phyloP scores from a whole-genome alignment of 2,797 vertebrate species.

The Chromobotia macracanthus region DNA sequence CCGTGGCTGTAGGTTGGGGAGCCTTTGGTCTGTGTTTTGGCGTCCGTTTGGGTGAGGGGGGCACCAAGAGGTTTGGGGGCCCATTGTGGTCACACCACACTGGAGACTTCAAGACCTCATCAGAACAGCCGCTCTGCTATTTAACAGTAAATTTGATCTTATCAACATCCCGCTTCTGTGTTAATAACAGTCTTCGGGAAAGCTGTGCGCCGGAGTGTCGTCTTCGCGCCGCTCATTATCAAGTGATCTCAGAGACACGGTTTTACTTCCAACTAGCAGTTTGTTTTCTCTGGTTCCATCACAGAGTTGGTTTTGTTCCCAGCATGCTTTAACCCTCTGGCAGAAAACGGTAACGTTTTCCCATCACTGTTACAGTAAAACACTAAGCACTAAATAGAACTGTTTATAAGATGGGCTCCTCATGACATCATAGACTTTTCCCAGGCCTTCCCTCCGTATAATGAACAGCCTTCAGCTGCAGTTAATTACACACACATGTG shows the following conservation, averaged over 20 bases:
- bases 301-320: constrained; percentile 25
- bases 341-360: constrained; percentile 35
- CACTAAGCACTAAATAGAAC: not conserved
- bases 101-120: constrained; percentile 53
- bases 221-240: not conserved
- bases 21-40: constrained; percentile 56
- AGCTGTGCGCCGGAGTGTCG: constrained; percentile 34
- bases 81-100: constrained; percentile 36
- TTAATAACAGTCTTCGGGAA: constrained; percentile 38
- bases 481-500: constrained; percentile 64
- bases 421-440: constrained; percentile 55
- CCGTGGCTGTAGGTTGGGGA: constrained; percentile 67
- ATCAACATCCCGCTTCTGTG: constrained; percentile 36
- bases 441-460: constrained; percentile 46
- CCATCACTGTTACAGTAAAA: constrained; percentile 33
- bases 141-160: constrained; percentile 51
- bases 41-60: constrained; percentile 37
- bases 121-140: constrained; percentile 43
- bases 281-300: constrained; percentile 33
- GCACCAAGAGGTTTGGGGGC: not conserved
- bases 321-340: constrained; percentile 4
- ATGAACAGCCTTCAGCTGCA: constrained; percentile 54
- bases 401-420: constrained; percentile 38
- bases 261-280: constrained; percentile 36
- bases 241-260: constrained; percentile 7